phyloP scores from a whole-genome alignment of 2,888 invertebrate species.

The Apamea crenata region DNA sequence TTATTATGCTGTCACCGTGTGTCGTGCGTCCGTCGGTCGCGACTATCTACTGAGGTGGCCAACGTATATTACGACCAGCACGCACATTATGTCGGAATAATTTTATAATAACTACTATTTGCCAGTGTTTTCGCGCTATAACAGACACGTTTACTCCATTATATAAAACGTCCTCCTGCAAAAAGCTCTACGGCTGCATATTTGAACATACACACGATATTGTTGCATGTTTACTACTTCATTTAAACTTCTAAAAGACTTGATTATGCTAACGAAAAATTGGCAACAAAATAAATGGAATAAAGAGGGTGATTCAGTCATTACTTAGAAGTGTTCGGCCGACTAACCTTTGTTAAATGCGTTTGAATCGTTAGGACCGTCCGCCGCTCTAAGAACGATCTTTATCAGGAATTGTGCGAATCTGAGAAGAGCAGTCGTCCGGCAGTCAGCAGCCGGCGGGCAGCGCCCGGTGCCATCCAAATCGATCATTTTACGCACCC shows the following conservation, averaged over 20 bases:
- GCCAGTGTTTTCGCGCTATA: slow-evolving; percentile 26
- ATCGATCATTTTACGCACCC: slow-evolving; percentile 86
- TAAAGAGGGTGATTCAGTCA: slow-evolving; percentile 66
- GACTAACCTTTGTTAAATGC: slow-evolving; percentile 67
- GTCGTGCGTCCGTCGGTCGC: slow-evolving; percentile 76
- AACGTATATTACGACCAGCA: slow-evolving; percentile 75
- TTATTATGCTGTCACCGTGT: slow-evolving; percentile 83
- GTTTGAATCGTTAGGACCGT: slow-evolving; percentile 66
- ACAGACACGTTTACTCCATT: slow-evolving; percentile 23
- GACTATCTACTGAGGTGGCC: slow-evolving; percentile 79
- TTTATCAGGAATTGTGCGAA: slow-evolving; percentile 80
- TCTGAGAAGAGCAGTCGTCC: slow-evolving; percentile 67
- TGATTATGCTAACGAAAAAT: slow-evolving; percentile 44
- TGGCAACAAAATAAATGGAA: slow-evolving; percentile 61
- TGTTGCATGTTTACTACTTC: slow-evolving; percentile 24
- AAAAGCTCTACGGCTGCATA: slow-evolving; percentile 12
- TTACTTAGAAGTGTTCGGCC: slow-evolving; percentile 68
- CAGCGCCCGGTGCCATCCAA: slow-evolving; percentile 78
- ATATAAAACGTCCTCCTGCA: background rate
- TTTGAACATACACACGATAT: background rate
- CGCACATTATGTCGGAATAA: slow-evolving; percentile 75
- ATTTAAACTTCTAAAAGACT: slow-evolving; percentile 43
- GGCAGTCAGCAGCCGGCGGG: slow-evolving; percentile 61
- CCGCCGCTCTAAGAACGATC: slow-evolving; percentile 76
- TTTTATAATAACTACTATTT: slow-evolving; percentile 59